Conservation (phyloP, 2,888 invertebrate species). For the Polydrusus tereticollis region DNA sequence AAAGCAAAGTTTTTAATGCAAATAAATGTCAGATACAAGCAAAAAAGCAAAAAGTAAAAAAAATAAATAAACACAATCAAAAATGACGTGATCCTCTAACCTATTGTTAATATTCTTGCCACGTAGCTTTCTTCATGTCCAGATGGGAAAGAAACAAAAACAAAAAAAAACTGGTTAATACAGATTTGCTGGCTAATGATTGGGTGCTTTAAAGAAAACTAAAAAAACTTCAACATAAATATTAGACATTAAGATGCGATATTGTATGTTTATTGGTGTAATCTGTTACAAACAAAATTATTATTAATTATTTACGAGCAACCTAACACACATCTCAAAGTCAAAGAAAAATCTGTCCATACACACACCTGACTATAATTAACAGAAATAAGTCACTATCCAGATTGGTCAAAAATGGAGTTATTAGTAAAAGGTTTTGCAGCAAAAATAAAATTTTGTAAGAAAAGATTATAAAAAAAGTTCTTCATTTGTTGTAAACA, state of each 20-base stretch:
- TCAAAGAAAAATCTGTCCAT: too few relatives aligned
- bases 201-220: slow-evolving; percentile 31
- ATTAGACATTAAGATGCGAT: slow-evolving; percentile 32
- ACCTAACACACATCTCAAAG: too few relatives aligned
- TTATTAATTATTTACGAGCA: too few relatives aligned
- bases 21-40: slow-evolving; percentile 5
- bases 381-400: too few relatives aligned
- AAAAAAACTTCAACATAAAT: slow-evolving; percentile 43
- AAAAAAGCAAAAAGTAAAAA: slow-evolving; percentile 33
- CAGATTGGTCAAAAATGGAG: too few relatives aligned
- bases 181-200: slow-evolving; percentile 32
- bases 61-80: slow-evolving; percentile 37
- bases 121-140: slow-evolving; percentile 79
- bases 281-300: background rate
- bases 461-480: too few relatives aligned
- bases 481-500: too few relatives aligned
- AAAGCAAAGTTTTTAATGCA: background rate
- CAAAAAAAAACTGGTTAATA: slow-evolving; percentile 51
- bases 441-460: too few relatives aligned
- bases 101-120: slow-evolving; percentile 82
- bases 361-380: too few relatives aligned
- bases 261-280: slow-evolving; percentile 27
- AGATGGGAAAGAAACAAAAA: slow-evolving; percentile 64
- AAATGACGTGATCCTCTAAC: slow-evolving; percentile 72
- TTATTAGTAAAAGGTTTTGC: too few relatives aligned